Conservation (phyloP, 2,888 invertebrate genomes). For the Amblyjoppa fuscipennis region DNA sequence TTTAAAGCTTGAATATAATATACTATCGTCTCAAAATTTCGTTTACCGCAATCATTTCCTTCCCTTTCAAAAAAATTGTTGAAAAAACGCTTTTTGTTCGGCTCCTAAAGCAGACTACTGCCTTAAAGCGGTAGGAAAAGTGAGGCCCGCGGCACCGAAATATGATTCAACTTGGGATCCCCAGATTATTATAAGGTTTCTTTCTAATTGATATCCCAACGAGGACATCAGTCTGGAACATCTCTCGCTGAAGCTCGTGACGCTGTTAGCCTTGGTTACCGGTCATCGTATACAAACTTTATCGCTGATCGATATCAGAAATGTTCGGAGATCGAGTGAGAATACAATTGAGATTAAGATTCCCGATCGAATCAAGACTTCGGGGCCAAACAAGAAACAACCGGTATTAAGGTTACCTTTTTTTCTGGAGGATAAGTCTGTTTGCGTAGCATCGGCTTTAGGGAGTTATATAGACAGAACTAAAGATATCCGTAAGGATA, state of each 20-base stretch:
- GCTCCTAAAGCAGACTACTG: no score
- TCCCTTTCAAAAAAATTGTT: no score
- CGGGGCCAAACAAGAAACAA: slow-evolving; percentile 31
- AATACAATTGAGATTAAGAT: slow-evolving; percentile 71
- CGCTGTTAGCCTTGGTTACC: slow-evolving; percentile 64
- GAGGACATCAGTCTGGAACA: slow-evolving; percentile 55
- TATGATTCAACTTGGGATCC: slow-evolving; percentile 71
- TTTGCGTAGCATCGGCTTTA: slow-evolving; percentile 27
- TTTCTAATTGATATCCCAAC: slow-evolving; percentile 32
- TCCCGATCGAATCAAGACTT: slow-evolving; percentile 16
- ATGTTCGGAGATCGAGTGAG: slow-evolving; percentile 32
- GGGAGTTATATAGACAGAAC: slow-evolving; percentile 27
- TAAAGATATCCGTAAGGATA: slow-evolving; percentile 27
- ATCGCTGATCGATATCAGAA: slow-evolving; percentile 59
- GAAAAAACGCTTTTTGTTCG: no score
- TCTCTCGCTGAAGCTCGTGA: slow-evolving; percentile 62
- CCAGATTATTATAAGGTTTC: slow-evolving; percentile 62
- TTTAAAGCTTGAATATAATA: no score
- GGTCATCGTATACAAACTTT: slow-evolving; percentile 67
- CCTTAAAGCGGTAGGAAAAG: slow-evolving; percentile 67
- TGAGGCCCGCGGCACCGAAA: slow-evolving; percentile 65
- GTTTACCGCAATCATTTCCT: no score
- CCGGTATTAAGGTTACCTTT: slow-evolving; percentile 35
- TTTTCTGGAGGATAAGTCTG: slow-evolving; percentile 12
- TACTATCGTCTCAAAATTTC: no score